Evolutionary conservation across 2,797 vertebrate genomes (phyloP), one percentile per base, ranked within the genome.

Genomic region (Xiphophorus birchmanni): DNA sequence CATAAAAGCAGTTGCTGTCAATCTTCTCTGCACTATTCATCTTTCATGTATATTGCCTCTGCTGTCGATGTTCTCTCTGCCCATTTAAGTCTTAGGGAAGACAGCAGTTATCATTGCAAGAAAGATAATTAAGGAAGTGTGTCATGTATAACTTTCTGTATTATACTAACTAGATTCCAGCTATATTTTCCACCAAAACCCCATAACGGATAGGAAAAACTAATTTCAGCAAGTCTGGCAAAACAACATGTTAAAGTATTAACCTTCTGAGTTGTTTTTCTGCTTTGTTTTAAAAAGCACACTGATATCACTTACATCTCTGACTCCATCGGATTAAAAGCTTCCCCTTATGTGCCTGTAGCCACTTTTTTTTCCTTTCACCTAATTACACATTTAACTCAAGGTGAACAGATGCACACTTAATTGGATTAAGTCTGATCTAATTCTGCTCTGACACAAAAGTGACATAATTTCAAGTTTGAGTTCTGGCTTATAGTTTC

Each of bases 401-500:
- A 63, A 44, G 58, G 42, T 44, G 15, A 60, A 76, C 40, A 47
- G 13, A 76, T 44, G 52, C 42, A 63, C 56, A 35, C 6, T 42
- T 44, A 75, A 75, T 56, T 75, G 10, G 54, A 40, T 56, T 42
- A 44, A 58, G 52, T 56, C 74, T 44, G 35, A 42, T 56, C 74
- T 29, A 15, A 17, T 18, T 54, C 37, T 75, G 35, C 56, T 86
- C 72, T 69, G 65, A 42, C 4, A 69, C 65, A 10, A 40, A 69
- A 69, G 35, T 1, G 18, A 40, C 37, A 40, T 9, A 40, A 69
- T 42, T 42, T 69, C 65, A 23, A 21, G 4, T 69, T 69, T 21
- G 18, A 42, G 65, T 42, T 69, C 9, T 67, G 35, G 65, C 18
- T 23, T 67, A 67, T 26, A 67, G 80, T 89, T 44, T 71, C 40